Base-by-base conservation (phyloP, 2,888 invertebrate genomes). In the Lasioglossum lativentre region DNA sequence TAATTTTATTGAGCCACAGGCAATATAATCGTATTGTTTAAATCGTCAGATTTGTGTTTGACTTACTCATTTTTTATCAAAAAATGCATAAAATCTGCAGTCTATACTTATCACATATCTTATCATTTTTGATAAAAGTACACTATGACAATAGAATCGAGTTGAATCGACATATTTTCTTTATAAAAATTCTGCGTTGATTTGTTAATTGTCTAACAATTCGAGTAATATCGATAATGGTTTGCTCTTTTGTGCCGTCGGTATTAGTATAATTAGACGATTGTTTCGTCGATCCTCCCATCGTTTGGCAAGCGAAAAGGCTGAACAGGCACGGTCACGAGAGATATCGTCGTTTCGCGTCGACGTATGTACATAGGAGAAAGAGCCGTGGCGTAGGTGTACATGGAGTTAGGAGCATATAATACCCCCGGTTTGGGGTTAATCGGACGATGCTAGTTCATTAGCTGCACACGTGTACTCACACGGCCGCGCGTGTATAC, bases 401-500 rank as follows among this genome's bases (percentile, higher is more conserved):
- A 88, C 88, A 89, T 85, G 85, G 83, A 87, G 87, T 88, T 89
- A 91, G 88, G 23, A 75, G 91, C 91, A 91, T 90, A 90, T 93
- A 93, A 93, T 93, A 93, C 89, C 91, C 86, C 89, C 88, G 89
- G 88, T 91, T 92, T 91, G 91, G 91, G 91, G 92, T 94, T 94
- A 94, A 94, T 94, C 93, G 94, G 89, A 90, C 92, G 92, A 93
- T 92, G 92, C 92, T 92, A 94, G 93, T 94, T 94, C 94, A 94
- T 94, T 94, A 94, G 93, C 93, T 92, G 93, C 92, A 90, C 92
- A 85, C 88, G 85, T 85, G 89, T 80, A 76, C 78, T 71, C 27
- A 68, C 72, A 40, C 76, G 66, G 30, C 38, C 70, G 34, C 34
- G 56, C 34, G n/a, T 75, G 74, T 84, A 74, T 47, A 87, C 78